These are phyloP conservation scores for Aplysia californica DNA, from an alignment of 1,140 invertebrate genomes.

Conservation along the genomic window DNA sequence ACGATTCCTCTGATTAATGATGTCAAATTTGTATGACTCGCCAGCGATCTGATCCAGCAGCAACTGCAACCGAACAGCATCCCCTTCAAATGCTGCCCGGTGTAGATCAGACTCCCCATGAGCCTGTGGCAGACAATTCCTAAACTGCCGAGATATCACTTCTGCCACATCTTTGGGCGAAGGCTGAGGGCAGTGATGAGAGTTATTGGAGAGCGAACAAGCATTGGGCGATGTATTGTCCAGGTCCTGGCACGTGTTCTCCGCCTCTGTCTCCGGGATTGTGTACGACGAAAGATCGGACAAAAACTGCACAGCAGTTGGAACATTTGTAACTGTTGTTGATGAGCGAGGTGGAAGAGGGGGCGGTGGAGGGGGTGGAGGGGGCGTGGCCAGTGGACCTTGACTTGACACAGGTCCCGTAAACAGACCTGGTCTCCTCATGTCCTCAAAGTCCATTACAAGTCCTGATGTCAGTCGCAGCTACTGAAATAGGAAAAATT, in stretches of 20 bases:
- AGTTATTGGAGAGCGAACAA: too few species aligned
- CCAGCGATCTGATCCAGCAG: slow-evolving; percentile 3
- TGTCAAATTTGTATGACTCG: neutral
- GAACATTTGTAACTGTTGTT: neutral
- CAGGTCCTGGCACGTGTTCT: neutral
- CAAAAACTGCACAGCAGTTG: too few species aligned
- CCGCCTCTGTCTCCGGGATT: too few species aligned
- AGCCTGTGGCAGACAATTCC: slow-evolving; percentile 11
- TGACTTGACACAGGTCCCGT: too few species aligned
- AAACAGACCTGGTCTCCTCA: too few species aligned
- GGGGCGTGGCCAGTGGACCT: neutral
- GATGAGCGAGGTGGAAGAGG: neutral
- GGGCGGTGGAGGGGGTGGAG: neutral
- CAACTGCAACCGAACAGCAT: neutral
- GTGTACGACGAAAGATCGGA: too few species aligned
- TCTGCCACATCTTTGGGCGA: slow-evolving; percentile 1
- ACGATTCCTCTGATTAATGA: slow-evolving; percentile 26
- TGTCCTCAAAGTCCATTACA: too few species aligned
- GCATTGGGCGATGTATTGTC: neutral
- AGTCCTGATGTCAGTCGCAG: too few species aligned
- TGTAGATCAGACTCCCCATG: slow-evolving; percentile 19
- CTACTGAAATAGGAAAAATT: too few species aligned
- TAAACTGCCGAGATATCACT: slow-evolving; percentile 6
- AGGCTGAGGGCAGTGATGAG: neutral
- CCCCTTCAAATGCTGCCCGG: neutral